Base-by-base conservation (phyloP, 2,888 invertebrate genomes). In the Lottia gigantea region DNA sequence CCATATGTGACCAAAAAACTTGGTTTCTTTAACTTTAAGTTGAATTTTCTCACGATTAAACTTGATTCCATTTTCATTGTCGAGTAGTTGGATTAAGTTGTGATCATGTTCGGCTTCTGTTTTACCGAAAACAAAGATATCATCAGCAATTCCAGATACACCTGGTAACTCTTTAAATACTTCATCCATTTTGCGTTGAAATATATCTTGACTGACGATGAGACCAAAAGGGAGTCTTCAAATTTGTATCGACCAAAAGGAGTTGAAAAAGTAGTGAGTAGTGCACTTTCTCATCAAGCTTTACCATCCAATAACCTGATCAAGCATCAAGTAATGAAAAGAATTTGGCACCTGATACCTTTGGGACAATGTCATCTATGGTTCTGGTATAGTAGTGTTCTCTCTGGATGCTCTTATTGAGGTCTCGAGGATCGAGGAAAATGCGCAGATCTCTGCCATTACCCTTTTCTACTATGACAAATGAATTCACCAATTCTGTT, bases 241-340 rank as follows among this genome's bases (percentile, higher is more conserved):
- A 66, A 76, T 16, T 71, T 71, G 47, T 72, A 73, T 31, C 72
- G 23, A 12, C 78, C 76, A 70, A 74, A 75, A 0, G 74, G 74
- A 0, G 70, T 73, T 4, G 45, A 15, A 61, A 73, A 79, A 12
- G 74, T 78, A 7, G 76, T 77, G 2, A 75, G 64, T 4, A 71
- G 62, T 46, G 76, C 73, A 45, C 67, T 68, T 14, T 69, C 62
- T n/a, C 14, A 23, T 15, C 63, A 64, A 19, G 40, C 14, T 62
- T 4, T 49, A 49, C 12, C 49, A 49, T 49, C 49, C 70, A 71
- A 31, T 66, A 67, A 23, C 74, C 70, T 6, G 68, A 67, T 12
- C 64, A 62, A 15, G 67, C 62, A 62, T 73, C 65, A n/a, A 73
- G 40, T 25, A 61, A 61, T 55, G 64, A 64, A 40, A 73, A 73